A percentile compares a stretch with the other conserved stretches of the same genome.
Conservation (phyloP, 2,113 vertebrate genomes). For the Pseudopodoces humilis region DNA sequence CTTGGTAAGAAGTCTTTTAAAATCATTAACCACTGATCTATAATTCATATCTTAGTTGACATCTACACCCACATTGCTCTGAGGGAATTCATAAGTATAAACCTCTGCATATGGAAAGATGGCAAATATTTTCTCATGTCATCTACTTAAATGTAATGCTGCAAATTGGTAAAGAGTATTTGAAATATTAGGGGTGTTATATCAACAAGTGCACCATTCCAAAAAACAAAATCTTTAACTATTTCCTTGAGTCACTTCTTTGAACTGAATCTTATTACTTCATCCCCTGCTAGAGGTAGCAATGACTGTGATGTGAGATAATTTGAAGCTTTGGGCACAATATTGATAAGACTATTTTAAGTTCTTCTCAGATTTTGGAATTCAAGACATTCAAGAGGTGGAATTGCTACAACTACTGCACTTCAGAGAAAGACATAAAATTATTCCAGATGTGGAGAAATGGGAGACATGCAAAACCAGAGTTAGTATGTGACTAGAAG, state of each 20-base stretch:
- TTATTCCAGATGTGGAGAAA: background rate
- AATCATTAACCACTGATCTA: constrained; percentile 36
- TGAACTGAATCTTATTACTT: background rate
- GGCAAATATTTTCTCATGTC: background rate
- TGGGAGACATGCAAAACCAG: background rate
- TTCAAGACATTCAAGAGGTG: background rate
- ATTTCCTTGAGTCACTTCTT: background rate
- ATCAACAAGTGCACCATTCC: background rate
- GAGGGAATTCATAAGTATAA: background rate
- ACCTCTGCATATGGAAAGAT: background rate
- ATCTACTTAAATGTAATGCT: background rate
- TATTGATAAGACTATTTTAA: background rate
- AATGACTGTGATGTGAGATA: background rate
- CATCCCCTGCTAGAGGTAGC: background rate
- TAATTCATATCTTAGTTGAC: constrained; percentile 26
- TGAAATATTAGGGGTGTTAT: background rate
- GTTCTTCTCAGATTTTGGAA: background rate
- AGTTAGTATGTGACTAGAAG: background rate
- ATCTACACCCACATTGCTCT: background rate
- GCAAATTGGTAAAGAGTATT: background rate
- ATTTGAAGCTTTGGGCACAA: background rate
- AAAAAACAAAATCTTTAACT: background rate
- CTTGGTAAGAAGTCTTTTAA: background rate
- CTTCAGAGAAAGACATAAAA: background rate
- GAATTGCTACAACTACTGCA: background rate